Conservation (phyloP, 2,113 vertebrate genomes). For the Lontra canadensis region DNA sequence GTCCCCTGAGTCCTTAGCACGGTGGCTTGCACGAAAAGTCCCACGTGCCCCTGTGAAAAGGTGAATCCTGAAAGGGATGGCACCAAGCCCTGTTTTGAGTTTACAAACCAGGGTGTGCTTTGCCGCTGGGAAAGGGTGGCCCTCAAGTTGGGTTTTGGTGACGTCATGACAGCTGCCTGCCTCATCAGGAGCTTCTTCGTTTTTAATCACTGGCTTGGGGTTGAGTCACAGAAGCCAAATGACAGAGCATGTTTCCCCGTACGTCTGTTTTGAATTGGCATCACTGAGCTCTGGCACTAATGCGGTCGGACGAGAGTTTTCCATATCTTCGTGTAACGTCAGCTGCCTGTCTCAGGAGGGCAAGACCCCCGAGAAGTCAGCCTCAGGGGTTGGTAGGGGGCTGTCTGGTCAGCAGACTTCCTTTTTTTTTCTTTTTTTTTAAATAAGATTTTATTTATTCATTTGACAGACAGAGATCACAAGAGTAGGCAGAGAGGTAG, state of each 20-base stretch:
- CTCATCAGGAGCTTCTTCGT: not conserved
- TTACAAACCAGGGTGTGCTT: not conserved
- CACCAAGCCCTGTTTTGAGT: not conserved
- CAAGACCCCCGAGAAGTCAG: not conserved
- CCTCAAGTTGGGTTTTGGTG: not conserved
- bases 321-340: not conserved
- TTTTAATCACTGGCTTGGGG: not conserved
- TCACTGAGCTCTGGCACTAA: not conserved
- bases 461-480: no score
- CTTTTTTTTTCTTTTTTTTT: no score
- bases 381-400: not conserved
- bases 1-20: not conserved
- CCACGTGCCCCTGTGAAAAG: not conserved
- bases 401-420: not conserved
- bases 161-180: not conserved
- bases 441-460: no score
- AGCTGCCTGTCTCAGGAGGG: not conserved
- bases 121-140: not conserved
- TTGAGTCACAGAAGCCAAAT: slow-evolving; percentile 1
- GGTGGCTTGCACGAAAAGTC: fast-evolving
- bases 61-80: fast-evolving
- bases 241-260: not conserved
- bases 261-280: not conserved
- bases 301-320: not conserved
- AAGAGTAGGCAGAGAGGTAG: no score